Conservation (phyloP, 2,113 vertebrate species). For the Poecilia latipinna region DNA sequence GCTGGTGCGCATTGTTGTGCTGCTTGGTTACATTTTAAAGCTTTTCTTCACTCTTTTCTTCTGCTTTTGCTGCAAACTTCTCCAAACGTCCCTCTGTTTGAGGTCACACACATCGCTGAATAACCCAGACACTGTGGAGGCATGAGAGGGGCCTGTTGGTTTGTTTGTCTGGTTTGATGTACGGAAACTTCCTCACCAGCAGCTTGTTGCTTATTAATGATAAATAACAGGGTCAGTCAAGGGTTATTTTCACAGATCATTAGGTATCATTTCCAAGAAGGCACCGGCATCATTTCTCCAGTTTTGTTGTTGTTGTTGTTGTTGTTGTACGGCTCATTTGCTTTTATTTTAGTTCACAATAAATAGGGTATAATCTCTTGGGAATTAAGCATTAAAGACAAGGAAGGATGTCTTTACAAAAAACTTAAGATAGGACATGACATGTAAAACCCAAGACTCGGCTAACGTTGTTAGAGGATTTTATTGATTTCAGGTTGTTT, state of each 20-base stretch:
- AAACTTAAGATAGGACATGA: background rate
- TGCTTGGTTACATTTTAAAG: slow-evolving; percentile 67
- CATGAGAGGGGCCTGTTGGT: background rate
- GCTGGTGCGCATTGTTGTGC: slow-evolving; percentile 60
- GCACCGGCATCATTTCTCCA: background rate
- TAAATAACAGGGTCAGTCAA: background rate
- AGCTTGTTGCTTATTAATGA: background rate
- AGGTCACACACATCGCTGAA: slow-evolving; percentile 56
- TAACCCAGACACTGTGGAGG: slow-evolving; percentile 30
- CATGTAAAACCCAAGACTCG: background rate
- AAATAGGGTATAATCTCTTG: background rate
- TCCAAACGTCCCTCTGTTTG: slow-evolving; percentile 50
- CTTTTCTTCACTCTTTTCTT: slow-evolving; percentile 66
- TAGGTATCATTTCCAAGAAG: background rate
- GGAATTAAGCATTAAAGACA: background rate
- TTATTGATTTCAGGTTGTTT: background rate
- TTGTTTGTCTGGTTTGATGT: background rate
- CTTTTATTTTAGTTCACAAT: background rate
- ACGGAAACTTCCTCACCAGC: background rate
- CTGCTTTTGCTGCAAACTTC: slow-evolving; percentile 56
- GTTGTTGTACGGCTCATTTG: background rate
- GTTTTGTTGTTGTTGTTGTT: background rate
- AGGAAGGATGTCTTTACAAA: background rate
- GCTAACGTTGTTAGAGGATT: background rate
- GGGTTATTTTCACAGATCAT: background rate